A percentile compares a stretch with the other conserved stretches of the same genome.
Conservation (phyloP, 2,888 invertebrate species). For the Xanthia icteritia region DNA sequence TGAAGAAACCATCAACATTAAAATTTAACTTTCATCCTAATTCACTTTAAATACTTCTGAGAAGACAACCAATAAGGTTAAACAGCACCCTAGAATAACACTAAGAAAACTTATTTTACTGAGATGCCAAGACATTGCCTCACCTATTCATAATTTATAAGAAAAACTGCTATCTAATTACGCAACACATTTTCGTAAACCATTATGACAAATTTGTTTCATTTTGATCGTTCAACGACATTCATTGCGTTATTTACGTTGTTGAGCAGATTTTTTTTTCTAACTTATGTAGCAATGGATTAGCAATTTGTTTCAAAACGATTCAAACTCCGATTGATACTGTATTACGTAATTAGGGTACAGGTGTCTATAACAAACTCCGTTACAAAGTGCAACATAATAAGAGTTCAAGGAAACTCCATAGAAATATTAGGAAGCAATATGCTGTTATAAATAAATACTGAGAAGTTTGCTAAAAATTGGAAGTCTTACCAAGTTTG, state of each 20-base stretch:
- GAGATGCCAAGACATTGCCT: neutral
- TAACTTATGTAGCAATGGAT: no score
- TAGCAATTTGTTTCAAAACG: no score
- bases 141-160: neutral
- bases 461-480: slow-evolving; percentile 53
- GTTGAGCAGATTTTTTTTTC: no score
- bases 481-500: slow-evolving; percentile 66
- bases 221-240: no score
- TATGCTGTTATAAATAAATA: slow-evolving; percentile 51
- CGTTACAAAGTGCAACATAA: slow-evolving; percentile 44
- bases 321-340: no score
- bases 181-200: no score
- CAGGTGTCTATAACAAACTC: slow-evolving; percentile 8
- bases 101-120: slow-evolving; percentile 1
- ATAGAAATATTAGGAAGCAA: slow-evolving; percentile 55
- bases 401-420: slow-evolving; percentile 47
- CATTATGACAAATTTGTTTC: no score
- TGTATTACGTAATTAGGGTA: no score
- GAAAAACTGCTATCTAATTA: neutral
- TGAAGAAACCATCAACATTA: neutral
- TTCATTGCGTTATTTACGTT: no score
- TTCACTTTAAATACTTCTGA: neutral
- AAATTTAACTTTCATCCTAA: neutral
- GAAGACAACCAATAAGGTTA: neutral
- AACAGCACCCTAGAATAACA: neutral